Percentiles rank a stretch among this genome's conserved stretches.
These are phyloP conservation scores for Chelon auratus DNA, from an alignment of 2,797 vertebrate genomes.

Conservation along the genomic window DNA sequence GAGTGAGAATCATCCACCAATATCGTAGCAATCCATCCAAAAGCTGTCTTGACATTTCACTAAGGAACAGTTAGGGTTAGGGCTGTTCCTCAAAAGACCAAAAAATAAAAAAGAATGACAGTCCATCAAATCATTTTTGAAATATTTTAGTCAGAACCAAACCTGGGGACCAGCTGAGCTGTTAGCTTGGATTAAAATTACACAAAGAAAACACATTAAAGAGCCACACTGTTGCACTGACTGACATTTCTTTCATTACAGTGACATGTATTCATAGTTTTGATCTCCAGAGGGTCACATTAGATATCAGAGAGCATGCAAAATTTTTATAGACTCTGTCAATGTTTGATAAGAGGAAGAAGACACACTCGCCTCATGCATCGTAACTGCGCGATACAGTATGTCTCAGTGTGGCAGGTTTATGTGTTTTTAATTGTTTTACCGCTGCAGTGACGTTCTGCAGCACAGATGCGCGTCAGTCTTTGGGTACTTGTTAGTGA, in stretches of 20 bases:
- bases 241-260: background rate
- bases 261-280: background rate
- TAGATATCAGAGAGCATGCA: background rate
- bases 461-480: background rate
- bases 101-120: background rate
- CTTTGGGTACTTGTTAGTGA: background rate
- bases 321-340: background rate
- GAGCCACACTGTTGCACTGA: background rate
- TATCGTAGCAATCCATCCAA: background rate
- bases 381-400: background rate
- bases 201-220: background rate
- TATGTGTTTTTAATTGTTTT: slow-evolving; percentile 18
- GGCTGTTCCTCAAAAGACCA: background rate
- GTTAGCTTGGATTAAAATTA: background rate
- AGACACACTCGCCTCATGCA: background rate
- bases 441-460: background rate
- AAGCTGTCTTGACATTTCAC: background rate
- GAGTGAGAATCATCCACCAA: background rate
- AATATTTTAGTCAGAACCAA: background rate
- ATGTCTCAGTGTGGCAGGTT: background rate
- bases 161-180: background rate
- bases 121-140: background rate
- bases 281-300: slow-evolving; percentile 3
- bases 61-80: background rate
- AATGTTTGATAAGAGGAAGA: background rate